phyloP scores from a whole-genome alignment of 2,113 vertebrate genomes.

The Urocynchramus pylzowi region DNA sequence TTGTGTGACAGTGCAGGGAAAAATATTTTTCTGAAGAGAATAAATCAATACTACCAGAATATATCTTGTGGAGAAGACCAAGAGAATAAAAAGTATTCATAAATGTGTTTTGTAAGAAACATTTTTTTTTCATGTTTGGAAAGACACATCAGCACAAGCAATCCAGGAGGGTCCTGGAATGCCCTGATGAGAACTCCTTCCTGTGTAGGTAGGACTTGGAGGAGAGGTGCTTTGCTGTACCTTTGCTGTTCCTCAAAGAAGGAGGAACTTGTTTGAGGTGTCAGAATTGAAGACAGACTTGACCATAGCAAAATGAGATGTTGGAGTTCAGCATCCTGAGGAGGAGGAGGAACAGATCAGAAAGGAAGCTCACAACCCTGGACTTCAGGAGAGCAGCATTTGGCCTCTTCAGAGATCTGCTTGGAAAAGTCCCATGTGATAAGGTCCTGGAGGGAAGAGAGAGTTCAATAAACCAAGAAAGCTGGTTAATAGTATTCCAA shows the following conservation, averaged over 20 bases:
- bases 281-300: background rate
- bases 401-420: background rate
- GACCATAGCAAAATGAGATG: background rate
- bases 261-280: background rate
- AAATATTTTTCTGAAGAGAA: background rate
- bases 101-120: background rate
- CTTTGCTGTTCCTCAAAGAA: no score
- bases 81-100: background rate
- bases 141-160: background rate
- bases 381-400: background rate
- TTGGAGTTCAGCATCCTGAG: background rate
- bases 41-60: background rate
- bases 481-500: background rate
- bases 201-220: background rate
- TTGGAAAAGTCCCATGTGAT: background rate
- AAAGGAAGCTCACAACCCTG: background rate
- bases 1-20: background rate
- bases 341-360: background rate
- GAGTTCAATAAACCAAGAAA: background rate
- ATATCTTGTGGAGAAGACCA: background rate
- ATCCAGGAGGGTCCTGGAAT: background rate
- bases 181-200: background rate
- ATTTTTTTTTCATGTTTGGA: background rate
- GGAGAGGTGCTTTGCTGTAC: background rate
- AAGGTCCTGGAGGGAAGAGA: background rate